Conservation (phyloP, 2,888 invertebrate genomes). For the Tenthredo distinguenda region DNA sequence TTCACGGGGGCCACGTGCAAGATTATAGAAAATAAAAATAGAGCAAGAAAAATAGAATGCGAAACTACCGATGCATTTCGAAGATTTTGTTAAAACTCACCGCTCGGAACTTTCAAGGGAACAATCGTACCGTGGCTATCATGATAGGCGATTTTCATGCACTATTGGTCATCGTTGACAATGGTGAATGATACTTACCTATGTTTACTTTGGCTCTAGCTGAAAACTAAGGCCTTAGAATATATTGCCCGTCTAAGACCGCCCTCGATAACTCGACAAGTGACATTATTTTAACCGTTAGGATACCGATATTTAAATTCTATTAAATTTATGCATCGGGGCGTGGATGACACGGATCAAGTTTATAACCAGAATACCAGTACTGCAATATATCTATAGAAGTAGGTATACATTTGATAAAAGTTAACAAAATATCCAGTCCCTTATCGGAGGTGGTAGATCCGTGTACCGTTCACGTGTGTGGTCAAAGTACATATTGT, state of each 20-base stretch:
- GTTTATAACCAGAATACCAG: conserved; percentile 12
- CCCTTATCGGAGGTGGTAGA: conserved; percentile 6
- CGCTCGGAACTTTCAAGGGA: conserved; percentile 8
- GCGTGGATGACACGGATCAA: conserved; percentile 54
- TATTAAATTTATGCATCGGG: conserved; percentile 57
- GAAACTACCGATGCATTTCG: conserved; percentile 43
- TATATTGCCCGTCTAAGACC: conserved; percentile 30
- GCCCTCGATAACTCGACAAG: neutral
- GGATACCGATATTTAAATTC: conserved; percentile 55
- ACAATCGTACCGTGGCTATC: conserved; percentile 45
- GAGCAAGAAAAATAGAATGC: neutral
- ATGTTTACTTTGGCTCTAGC: conserved; percentile 50
- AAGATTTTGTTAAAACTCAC: neutral
- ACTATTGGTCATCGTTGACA: conserved; percentile 54
- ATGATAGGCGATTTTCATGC: conserved; percentile 57
- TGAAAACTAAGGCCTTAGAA: conserved; percentile 8
- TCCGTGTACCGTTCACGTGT: neutral
- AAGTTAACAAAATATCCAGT: conserved; percentile 1
- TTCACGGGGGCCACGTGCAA: neutral
- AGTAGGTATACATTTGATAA: neutral
- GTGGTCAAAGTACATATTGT: neutral
- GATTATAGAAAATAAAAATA: neutral
- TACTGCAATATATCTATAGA: neutral
- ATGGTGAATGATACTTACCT: conserved; percentile 40
- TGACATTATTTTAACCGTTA: conserved; percentile 23